Conservation (phyloP, 2,888 invertebrate species). For the Cataglyphis rosenhaueri region DNA sequence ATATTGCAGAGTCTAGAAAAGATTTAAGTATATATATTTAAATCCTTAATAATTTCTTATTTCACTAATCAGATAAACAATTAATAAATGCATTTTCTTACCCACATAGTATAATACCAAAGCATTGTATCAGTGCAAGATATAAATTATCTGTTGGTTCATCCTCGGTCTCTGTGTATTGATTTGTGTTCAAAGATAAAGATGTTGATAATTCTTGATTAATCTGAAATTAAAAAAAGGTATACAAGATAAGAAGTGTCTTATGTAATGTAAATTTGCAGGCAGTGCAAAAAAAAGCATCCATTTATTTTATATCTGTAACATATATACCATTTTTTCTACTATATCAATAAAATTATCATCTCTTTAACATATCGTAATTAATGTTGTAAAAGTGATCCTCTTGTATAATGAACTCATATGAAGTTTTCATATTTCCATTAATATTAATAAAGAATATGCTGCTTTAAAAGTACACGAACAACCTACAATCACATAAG, state of each 20-base stretch:
- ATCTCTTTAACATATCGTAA: constrained; percentile 55
- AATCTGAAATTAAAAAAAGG: constrained; percentile 39
- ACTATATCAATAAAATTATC: constrained; percentile 50
- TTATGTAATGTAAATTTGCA: background rate
- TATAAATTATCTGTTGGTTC: constrained; percentile 92
- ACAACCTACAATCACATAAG: constrained; percentile 16
- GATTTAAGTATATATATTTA: background rate
- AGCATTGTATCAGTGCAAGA: constrained; percentile 96
- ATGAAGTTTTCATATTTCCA: background rate
- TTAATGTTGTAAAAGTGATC: background rate
- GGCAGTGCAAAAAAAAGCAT: background rate
- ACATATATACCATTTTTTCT: constrained; percentile 38
- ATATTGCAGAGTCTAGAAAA: background rate
- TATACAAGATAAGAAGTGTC: background rate
- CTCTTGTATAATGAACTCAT: background rate
- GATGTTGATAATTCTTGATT: constrained; percentile 40
- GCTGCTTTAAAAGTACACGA: background rate
- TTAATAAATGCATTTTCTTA: constrained; percentile 85
- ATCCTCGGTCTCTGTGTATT: constrained; percentile 4
- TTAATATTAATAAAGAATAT: background rate
- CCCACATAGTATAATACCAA: constrained; percentile 96
- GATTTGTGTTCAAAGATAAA: constrained; percentile 2
- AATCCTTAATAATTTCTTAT: background rate
- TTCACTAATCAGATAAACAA: background rate
- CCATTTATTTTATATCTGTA: background rate